Conservation (phyloP, 1,140 invertebrate species). For the Bombus cullumanus region DNA sequence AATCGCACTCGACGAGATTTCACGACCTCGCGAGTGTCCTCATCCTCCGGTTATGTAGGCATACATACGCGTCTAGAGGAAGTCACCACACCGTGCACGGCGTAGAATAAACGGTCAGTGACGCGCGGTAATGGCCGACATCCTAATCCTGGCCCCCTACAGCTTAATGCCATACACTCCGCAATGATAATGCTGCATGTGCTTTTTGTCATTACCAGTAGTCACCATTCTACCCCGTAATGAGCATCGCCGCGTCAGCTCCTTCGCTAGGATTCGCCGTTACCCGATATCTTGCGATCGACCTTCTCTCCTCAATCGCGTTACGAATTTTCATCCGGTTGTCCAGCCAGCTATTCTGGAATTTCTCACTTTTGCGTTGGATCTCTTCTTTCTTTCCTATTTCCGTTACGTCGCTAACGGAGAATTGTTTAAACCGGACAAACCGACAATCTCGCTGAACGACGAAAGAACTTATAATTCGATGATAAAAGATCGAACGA, state of each 20-base stretch:
- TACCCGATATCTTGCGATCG: not conserved
- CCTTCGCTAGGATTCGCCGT: conserved; percentile 46
- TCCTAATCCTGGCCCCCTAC: conserved; percentile 83
- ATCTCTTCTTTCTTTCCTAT: not conserved
- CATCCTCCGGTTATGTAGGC: conserved; percentile 76
- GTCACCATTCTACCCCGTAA: conserved; percentile 71
- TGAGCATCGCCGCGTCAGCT: conserved; percentile 65
- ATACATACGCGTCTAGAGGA: conserved; percentile 79
- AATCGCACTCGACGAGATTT: conserved; percentile 50
- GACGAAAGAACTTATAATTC: no score
- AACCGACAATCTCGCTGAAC: no score
- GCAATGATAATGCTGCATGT: conserved; percentile 81
- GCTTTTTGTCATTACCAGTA: conserved; percentile 81
- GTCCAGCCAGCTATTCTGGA: accelerated
- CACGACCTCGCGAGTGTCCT: conserved; percentile 74
- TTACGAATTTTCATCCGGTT: not conserved
- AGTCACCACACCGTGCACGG: conserved; percentile 76
- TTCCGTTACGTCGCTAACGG: not conserved
- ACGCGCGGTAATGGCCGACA: conserved; percentile 83
- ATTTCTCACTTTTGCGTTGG: not conserved
- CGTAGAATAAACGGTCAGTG: conserved; percentile 83
- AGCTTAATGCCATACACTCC: conserved; percentile 78
- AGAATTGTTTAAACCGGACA: no score
- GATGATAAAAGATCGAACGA: no score
- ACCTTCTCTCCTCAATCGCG: not conserved